Conservation (phyloP, 1,140 invertebrate species). For the Nixonia krombeini region DNA sequence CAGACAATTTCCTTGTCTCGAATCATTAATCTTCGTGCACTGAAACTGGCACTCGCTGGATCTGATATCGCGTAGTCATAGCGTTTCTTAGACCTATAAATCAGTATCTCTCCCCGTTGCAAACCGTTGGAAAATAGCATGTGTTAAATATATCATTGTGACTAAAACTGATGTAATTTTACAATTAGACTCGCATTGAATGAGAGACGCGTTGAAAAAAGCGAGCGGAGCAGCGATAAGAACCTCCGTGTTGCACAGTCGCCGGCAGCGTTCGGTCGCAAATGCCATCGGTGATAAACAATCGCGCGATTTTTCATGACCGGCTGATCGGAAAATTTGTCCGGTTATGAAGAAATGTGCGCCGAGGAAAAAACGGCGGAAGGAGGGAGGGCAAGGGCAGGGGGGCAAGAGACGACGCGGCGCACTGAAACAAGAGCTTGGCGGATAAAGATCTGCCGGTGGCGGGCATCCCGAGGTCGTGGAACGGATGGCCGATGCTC, state of each 20-base stretch:
- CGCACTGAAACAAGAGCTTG: slow-evolving; percentile 25
- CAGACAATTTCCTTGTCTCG: slow-evolving; percentile 45
- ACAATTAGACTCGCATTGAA: slow-evolving; percentile 35
- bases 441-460: slow-evolving; percentile 39
- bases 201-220: background rate
- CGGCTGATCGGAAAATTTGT: no score
- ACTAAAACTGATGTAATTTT: slow-evolving; percentile 45
- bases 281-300: no score
- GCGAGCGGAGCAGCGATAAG: background rate
- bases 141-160: slow-evolving; percentile 45
- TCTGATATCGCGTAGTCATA: slow-evolving; percentile 37
- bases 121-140: slow-evolving; percentile 29
- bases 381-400: no score
- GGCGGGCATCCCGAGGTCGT: slow-evolving; percentile 16
- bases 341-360: no score
- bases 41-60: slow-evolving; percentile 38
- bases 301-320: no score
- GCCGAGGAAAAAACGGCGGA: no score
- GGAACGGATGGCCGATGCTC: slow-evolving; percentile 34
- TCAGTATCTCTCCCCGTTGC: slow-evolving; percentile 37
- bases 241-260: no score
- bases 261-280: no score
- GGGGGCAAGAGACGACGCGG: background rate
- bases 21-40: slow-evolving; percentile 40
- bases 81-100: slow-evolving; percentile 43